Evolutionary conservation across 2,888 invertebrate species (phyloP).

Genomic region (Drosophila prostipennis): DNA sequence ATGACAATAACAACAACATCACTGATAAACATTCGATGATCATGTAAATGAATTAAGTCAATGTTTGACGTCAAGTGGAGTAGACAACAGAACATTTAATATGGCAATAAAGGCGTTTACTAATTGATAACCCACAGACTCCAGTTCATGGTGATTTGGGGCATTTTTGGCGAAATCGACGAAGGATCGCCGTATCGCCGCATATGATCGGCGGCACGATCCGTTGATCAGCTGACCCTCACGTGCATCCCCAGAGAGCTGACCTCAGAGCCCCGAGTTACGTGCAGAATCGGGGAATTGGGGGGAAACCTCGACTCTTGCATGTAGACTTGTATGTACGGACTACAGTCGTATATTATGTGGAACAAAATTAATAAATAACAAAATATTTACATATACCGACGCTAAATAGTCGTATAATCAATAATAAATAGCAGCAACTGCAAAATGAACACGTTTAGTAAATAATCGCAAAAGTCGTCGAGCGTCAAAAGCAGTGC

Average conservation of each 20-base stretch:
- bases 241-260: neutral
- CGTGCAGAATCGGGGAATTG: slow-evolving; percentile 27
- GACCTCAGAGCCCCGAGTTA: slow-evolving; percentile 2
- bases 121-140: slow-evolving; percentile 58
- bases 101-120: slow-evolving; percentile 64
- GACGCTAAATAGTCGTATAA: slow-evolving; percentile 75
- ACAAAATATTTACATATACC: slow-evolving; percentile 72
- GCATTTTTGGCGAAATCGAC: neutral
- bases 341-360: slow-evolving; percentile 28
- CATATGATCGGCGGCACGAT: slow-evolving; percentile 2
- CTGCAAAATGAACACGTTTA: slow-evolving; percentile 74
- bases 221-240: slow-evolving; percentile 12
- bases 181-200: slow-evolving; percentile 6
- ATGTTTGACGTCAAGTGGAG: slow-evolving; percentile 60
- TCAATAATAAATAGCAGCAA: slow-evolving; percentile 71
- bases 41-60: slow-evolving; percentile 65
- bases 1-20: slow-evolving; percentile 9
- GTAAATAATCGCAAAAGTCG: slow-evolving; percentile 66
- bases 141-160: slow-evolving; percentile 11
- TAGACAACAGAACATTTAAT: slow-evolving; percentile 72
- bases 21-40: slow-evolving; percentile 52
- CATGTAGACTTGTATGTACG: neutral
- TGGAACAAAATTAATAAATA: slow-evolving; percentile 60
- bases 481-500: slow-evolving; percentile 35
- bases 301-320: slow-evolving; percentile 5